These are phyloP conservation scores for Delia radicum DNA, from an alignment of 1,140 invertebrate species.

Conservation along the genomic window DNA sequence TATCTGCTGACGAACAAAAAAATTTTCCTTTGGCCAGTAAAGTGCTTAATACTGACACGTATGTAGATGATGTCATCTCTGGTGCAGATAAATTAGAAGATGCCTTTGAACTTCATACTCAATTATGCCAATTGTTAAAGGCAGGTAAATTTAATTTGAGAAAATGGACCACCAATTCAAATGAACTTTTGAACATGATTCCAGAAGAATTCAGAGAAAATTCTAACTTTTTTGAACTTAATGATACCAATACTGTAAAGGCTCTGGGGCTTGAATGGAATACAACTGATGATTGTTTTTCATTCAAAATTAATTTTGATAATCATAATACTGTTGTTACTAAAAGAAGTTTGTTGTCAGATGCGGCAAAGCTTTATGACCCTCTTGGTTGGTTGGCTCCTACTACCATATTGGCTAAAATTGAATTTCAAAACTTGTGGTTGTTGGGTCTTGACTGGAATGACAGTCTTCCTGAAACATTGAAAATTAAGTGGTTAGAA, in stretches of 20 bases:
- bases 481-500: background rate
- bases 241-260: background rate
- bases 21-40: conserved; percentile 37
- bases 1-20: conserved; percentile 39
- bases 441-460: conserved; percentile 7
- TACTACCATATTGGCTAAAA: conserved; percentile 48
- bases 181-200: background rate
- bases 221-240: background rate
- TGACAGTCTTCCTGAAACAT: background rate
- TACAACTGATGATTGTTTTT: background rate
- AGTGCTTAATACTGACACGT: conserved; percentile 42
- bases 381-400: conserved; percentile 50
- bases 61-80: conserved; percentile 56
- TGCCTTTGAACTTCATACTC: conserved; percentile 32
- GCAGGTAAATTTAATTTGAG: conserved; percentile 34
- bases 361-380: conserved; percentile 47
- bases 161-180: conserved; percentile 38
- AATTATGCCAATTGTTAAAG: conserved; percentile 31
- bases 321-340: background rate
- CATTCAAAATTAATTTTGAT: background rate
- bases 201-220: background rate
- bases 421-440: conserved; percentile 47
- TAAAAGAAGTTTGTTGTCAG: conserved; percentile 43
- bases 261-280: conserved; percentile 7
- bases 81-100: conserved; percentile 40